Percentiles rank a stretch among this genome's conserved stretches.
Conservation (phyloP, 2,113 vertebrate species). For the Meles meles region DNA sequence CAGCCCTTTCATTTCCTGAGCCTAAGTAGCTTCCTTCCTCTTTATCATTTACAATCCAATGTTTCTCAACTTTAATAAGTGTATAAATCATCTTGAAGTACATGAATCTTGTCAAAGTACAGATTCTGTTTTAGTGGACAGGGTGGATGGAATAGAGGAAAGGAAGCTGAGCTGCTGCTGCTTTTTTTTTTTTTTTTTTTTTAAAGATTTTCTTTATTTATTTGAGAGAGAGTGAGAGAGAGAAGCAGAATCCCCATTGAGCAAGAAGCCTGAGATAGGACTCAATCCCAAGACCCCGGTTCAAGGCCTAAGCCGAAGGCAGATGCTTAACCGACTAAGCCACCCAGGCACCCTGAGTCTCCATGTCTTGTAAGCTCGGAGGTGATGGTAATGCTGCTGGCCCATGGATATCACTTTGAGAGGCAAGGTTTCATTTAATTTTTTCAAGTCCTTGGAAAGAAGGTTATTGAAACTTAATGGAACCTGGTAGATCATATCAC, state of each 20-base stretch:
- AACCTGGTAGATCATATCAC: background rate
- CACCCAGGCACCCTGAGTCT: background rate
- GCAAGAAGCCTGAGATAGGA: too few relatives aligned
- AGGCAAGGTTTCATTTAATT: background rate
- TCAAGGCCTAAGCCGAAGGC: too few relatives aligned
- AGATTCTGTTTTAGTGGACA: background rate
- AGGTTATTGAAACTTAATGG: background rate
- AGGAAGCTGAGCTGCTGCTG: background rate
- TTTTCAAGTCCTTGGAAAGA: background rate
- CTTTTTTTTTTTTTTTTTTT: background rate
- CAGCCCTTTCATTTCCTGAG: background rate
- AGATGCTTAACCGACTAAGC: too few relatives aligned
- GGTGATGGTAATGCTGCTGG: background rate
- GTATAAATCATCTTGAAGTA: background rate
- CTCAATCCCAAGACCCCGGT: too few relatives aligned
- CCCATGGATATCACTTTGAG: background rate
- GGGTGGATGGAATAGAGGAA: background rate
- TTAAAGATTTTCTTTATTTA: too few relatives aligned
- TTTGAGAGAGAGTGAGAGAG: too few relatives aligned
- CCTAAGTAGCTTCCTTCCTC: background rate
- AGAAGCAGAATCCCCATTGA: too few relatives aligned
- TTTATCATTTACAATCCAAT: background rate
- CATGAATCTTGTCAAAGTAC: background rate
- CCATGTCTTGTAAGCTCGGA: background rate
- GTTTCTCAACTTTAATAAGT: background rate